Evolutionary conservation across 2,797 vertebrate species (phyloP).

Genomic region (Sarcoramphus papa): DNA sequence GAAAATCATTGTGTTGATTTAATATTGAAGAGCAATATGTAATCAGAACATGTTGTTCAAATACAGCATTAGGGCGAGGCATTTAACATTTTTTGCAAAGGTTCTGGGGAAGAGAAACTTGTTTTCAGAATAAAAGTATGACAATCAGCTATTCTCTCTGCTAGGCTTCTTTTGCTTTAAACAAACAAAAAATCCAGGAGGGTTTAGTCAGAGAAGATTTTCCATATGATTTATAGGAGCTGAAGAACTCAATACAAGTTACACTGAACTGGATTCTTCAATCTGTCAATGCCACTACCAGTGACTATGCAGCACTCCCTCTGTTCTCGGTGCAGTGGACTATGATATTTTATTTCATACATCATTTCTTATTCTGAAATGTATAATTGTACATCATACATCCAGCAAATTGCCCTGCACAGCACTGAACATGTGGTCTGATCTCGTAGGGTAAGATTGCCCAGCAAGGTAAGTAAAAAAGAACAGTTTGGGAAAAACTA

Average conservation of each 20-base stretch:
- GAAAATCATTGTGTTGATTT: conserved; percentile 3
- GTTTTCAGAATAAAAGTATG: neutral
- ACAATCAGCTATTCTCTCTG: neutral
- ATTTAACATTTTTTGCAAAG: neutral
- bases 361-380: conserved; percentile 16
- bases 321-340: neutral
- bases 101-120: neutral
- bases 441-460: neutral
- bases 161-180: neutral
- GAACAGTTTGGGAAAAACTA: neutral
- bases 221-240: neutral
- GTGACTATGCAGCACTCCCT: neutral
- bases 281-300: neutral
- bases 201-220: neutral
- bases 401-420: neutral
- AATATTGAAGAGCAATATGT: neutral
- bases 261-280: neutral
- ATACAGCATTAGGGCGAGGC: neutral
- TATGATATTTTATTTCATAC: conserved; percentile 13
- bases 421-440: neutral
- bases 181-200: neutral
- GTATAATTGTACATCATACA: neutral
- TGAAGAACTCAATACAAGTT: neutral
- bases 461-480: neutral
- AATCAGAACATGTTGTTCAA: neutral